Evolutionary conservation across 2,797 vertebrate species (phyloP).

Genomic region (Pipistrellus kuhlii): DNA sequence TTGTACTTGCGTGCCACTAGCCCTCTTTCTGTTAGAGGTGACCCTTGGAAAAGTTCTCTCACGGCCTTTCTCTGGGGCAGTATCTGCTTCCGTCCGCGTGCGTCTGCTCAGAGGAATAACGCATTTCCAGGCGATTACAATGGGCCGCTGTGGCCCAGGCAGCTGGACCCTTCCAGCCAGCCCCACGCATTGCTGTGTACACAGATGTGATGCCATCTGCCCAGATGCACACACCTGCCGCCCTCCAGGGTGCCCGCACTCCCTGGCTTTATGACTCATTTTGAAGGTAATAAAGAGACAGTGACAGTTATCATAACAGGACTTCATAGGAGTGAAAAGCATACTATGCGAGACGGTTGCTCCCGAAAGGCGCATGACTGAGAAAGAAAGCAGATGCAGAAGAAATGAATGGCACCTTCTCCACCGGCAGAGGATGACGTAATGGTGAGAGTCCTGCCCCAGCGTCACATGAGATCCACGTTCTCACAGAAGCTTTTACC

Average conservation of each 20-base stretch:
- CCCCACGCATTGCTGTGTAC: background rate
- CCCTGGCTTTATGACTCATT: background rate
- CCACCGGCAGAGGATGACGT: background rate
- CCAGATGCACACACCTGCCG: constrained; percentile 18
- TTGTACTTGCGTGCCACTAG: background rate
- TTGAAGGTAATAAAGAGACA: background rate
- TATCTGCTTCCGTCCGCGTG: rapidly evolving
- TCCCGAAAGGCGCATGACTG: background rate
- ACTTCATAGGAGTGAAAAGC: background rate
- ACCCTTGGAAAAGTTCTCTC: background rate
- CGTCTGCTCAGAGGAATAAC: too few relatives aligned
- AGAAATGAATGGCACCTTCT: background rate
- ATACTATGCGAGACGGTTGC: background rate
- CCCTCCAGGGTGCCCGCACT: background rate
- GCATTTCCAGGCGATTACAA: background rate
- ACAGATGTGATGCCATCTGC: background rate
- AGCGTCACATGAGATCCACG: background rate
- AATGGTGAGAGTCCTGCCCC: background rate
- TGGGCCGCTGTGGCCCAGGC: background rate
- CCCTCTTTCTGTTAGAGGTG: background rate
- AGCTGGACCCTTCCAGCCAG: background rate
- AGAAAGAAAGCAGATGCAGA: background rate
- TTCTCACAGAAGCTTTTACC: background rate
- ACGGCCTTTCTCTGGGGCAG: background rate
- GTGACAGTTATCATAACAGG: background rate